These are phyloP conservation scores for Heliothis peltigera DNA, from an alignment of 2,888 invertebrate species.

Conservation along the genomic window DNA sequence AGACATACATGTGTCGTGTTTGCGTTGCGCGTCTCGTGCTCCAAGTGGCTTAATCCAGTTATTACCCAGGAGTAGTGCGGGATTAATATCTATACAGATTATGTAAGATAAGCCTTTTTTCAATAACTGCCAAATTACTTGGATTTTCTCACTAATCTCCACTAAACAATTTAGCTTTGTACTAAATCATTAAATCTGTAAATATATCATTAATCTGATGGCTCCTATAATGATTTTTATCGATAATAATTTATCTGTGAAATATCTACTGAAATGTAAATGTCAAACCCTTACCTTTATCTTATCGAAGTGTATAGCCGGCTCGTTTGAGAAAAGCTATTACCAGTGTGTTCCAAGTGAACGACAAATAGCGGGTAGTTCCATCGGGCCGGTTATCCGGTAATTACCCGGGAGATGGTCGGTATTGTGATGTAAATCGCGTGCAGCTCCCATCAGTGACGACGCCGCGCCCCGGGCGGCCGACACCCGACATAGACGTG, in stretches of 20 bases:
- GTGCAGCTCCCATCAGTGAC: conserved; percentile 21
- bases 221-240: too few species aligned
- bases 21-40: conserved; percentile 16
- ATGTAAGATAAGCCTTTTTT: conserved; percentile 40
- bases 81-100: conserved; percentile 58
- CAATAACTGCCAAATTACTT: conserved; percentile 37
- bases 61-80: conserved; percentile 32
- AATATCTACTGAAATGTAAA: background rate
- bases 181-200: background rate
- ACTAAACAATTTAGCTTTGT: too few species aligned
- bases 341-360: background rate
- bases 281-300: background rate
- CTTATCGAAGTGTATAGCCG: background rate
- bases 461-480: background rate
- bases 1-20: background rate
- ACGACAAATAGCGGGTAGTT: conserved; percentile 15
- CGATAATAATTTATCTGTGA: background rate
- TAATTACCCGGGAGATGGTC: conserved; percentile 35
- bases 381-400: conserved; percentile 19
- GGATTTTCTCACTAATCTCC: conserved; percentile 29
- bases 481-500: background rate
- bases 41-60: conserved; percentile 37
- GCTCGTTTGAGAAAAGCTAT: background rate
- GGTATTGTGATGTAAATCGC: conserved; percentile 42
- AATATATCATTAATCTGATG: too few species aligned